Evolutionary conservation across 64 coral and sea anemone species (phyloP).

Genomic region (Pocillopora verrucosa): DNA sequence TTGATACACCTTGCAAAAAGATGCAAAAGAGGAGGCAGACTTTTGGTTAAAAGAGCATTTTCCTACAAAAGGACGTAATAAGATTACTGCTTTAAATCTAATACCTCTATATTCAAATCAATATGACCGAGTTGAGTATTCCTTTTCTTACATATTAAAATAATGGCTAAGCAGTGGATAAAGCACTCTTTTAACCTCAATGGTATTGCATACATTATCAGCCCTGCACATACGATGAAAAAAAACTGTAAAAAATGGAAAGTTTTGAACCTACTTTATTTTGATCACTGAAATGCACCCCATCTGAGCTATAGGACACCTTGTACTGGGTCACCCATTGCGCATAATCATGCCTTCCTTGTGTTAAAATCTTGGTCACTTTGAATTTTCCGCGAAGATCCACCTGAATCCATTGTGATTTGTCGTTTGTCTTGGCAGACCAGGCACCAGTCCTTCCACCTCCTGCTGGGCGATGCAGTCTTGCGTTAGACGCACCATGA

Average conservation of each 20-base stretch:
- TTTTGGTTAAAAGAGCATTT: neutral
- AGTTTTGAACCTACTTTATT: neutral
- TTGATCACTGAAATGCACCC: neutral
- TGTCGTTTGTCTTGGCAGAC: neutral
- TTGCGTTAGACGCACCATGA: neutral
- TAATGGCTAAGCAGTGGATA: no score
- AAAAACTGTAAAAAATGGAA: no score
- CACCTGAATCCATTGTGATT: constrained; percentile 19
- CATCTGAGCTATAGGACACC: neutral
- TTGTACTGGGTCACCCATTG: constrained; percentile 5
- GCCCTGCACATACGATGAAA: no score
- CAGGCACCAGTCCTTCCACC: constrained; percentile 7
- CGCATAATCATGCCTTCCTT: neutral
- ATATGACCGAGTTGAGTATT: no score
- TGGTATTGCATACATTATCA: no score
- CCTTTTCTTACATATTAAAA: no score
- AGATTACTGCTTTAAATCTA: no score
- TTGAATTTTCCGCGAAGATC: neutral
- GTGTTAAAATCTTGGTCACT: neutral
- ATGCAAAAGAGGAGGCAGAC: no score
- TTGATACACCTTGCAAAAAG: no score
- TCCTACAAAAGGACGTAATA: no score
- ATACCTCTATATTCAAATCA: no score
- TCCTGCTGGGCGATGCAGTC: neutral
- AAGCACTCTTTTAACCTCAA: no score